phyloP scores from a whole-genome alignment of 2,888 invertebrate genomes.

The Andrena hattorfiana region DNA sequence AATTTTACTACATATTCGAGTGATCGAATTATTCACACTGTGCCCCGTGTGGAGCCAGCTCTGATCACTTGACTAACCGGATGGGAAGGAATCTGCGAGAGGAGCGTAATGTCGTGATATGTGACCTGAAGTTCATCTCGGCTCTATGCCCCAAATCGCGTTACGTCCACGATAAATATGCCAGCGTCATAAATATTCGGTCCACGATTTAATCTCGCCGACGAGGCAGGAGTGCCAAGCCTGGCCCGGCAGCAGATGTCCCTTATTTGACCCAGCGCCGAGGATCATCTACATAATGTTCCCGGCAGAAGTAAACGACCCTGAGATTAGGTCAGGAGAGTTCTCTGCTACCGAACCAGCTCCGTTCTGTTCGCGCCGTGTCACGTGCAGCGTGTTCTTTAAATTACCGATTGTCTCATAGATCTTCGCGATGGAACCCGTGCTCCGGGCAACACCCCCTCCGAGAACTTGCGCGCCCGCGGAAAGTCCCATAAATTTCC shows the following conservation, averaged over 20 bases:
- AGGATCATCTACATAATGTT: slow-evolving; percentile 64
- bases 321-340: slow-evolving; percentile 61
- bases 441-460: neutral
- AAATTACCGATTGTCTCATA: slow-evolving; percentile 54
- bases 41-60: too few species aligned
- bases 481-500: slow-evolving; percentile 39
- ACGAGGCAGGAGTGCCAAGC: slow-evolving; percentile 52
- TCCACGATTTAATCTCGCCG: slow-evolving; percentile 78
- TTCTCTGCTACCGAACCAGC: slow-evolving; percentile 21
- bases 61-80: too few species aligned
- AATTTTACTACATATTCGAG: neutral
- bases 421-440: slow-evolving; percentile 19
- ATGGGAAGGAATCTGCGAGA: neutral
- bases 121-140: neutral
- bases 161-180: slow-evolving; percentile 50
- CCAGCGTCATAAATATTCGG: slow-evolving; percentile 75
- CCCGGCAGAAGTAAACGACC: slow-evolving; percentile 57
- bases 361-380: slow-evolving; percentile 11
- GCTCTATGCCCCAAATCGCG: slow-evolving; percentile 34
- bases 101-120: neutral
- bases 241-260: slow-evolving; percentile 53
- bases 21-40: neutral
- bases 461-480: slow-evolving; percentile 16
- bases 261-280: slow-evolving; percentile 56
- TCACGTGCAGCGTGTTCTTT: slow-evolving; percentile 54